These are phyloP conservation scores for Aphidoletes aphidimyza DNA, from an alignment of 2,888 invertebrate species.

Conservation along the genomic window DNA sequence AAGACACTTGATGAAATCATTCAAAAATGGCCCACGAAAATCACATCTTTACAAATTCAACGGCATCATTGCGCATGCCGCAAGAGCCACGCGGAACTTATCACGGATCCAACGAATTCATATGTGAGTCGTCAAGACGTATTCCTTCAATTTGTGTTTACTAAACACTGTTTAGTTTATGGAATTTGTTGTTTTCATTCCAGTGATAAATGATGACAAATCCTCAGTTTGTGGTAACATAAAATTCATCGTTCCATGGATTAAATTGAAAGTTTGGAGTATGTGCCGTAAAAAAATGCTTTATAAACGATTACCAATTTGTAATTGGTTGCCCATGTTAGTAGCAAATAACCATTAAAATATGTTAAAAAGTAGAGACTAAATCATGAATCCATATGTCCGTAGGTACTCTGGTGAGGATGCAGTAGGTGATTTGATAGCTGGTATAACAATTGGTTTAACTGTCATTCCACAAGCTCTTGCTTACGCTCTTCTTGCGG, in stretches of 20 bases:
- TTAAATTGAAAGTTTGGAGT: conserved; percentile 66
- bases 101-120: too few species aligned
- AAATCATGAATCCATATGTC: neutral
- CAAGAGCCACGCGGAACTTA: too few species aligned
- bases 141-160: too few species aligned
- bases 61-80: too few species aligned
- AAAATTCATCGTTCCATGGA: conserved; percentile 61
- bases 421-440: conserved; percentile 87
- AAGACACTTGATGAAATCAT: too few species aligned
- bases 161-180: too few species aligned
- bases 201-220: conserved; percentile 68
- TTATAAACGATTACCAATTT: conserved; percentile 79
- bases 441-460: conserved; percentile 87
- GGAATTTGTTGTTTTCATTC: too few species aligned
- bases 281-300: conserved; percentile 77
- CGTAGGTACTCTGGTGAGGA: conserved; percentile 74
- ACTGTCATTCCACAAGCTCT: conserved; percentile 81
- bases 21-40: too few species aligned
- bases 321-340: conserved; percentile 79
- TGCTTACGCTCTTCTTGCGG: conserved; percentile 84
- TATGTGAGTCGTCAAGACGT: too few species aligned
- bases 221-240: conserved; percentile 60
- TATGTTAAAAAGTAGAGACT: neutral
- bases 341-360: conserved; percentile 57
- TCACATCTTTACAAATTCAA: too few species aligned